Percentiles rank a stretch among this genome's conserved stretches.
These are phyloP conservation scores for Eira barbara DNA, from an alignment of 2,113 vertebrate species.

Conservation along the genomic window DNA sequence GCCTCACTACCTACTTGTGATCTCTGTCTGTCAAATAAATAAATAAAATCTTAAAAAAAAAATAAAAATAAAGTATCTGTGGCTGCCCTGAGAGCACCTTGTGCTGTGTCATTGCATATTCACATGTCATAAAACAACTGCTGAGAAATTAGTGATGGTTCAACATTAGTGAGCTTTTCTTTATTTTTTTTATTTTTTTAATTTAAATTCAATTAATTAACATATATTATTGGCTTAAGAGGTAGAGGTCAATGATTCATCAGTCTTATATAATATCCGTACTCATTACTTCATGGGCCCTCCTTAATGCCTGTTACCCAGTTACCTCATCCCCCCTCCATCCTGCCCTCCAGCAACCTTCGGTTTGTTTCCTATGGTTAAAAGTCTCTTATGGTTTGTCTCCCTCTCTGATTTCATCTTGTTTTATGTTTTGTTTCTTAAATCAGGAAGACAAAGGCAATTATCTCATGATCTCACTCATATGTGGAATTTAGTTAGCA, in stretches of 20 bases:
- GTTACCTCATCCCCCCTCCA: too few species aligned
- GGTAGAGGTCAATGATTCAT: not conserved
- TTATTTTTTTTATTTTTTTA: not conserved
- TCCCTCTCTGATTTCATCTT: not conserved
- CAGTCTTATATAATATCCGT: not conserved
- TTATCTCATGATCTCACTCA: not conserved
- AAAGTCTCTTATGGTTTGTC: not conserved
- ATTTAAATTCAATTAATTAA: not conserved
- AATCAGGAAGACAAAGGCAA: not conserved
- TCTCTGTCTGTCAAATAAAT: too few species aligned
- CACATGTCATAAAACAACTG: not conserved
- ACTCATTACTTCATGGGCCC: too few species aligned
- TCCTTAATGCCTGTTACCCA: too few species aligned
- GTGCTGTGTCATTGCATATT: not conserved
- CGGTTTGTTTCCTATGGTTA: too few species aligned
- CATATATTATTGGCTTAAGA: not conserved
- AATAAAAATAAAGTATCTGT: not conserved
- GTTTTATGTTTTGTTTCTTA: not conserved
- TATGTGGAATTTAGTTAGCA: not conserved
- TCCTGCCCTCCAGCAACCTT: too few species aligned
- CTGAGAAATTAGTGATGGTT: not conserved
- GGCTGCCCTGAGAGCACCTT: not conserved
- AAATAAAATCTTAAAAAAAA: too few species aligned
- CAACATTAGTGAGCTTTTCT: not conserved
- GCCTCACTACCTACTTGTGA: too few species aligned